Conservation (phyloP, 2,888 invertebrate species). For the Sinohyriopsis cumingii region DNA sequence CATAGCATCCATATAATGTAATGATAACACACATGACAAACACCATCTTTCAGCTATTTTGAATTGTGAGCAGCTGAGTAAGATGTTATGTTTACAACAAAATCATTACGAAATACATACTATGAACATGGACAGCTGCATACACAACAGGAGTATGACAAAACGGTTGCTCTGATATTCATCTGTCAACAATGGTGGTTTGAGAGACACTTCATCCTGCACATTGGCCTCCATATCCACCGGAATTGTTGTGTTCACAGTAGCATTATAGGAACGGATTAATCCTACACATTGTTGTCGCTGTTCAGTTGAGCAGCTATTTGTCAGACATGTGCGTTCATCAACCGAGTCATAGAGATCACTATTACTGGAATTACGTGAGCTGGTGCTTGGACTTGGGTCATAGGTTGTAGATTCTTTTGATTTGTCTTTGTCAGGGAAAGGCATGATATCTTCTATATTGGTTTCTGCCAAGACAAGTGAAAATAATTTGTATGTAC, state of each 20-base stretch:
- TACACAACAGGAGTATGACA: conserved; percentile 84
- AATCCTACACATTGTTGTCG: conserved; percentile 52
- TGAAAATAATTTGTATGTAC: no score
- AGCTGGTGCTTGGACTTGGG: conserved; percentile 11
- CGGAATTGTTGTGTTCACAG: conserved; percentile 10
- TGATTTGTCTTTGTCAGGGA: conserved; percentile 28
- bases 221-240: conserved; percentile 2
- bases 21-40: no score
- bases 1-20: no score
- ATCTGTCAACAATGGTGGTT: conserved; percentile 31
- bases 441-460: conserved; percentile 62
- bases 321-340: conserved; percentile 48
- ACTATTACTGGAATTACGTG: conserved; percentile 12
- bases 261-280: conserved; percentile 49
- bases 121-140: conserved; percentile 90
- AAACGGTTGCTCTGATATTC: conserved; percentile 76
- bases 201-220: conserved; percentile 5
- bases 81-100: no score
- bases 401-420: conserved; percentile 1
- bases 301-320: conserved; percentile 52
- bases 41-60: no score
- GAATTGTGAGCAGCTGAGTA: no score
- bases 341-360: conserved; percentile 29
- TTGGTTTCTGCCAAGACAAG: conserved; percentile 5
- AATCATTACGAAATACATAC: conserved; percentile 76